Percentiles rank a stretch among this genome's conserved stretches.
Conservation (phyloP, 2,797 vertebrate species). For the Hypotaenidia okinawae region DNA sequence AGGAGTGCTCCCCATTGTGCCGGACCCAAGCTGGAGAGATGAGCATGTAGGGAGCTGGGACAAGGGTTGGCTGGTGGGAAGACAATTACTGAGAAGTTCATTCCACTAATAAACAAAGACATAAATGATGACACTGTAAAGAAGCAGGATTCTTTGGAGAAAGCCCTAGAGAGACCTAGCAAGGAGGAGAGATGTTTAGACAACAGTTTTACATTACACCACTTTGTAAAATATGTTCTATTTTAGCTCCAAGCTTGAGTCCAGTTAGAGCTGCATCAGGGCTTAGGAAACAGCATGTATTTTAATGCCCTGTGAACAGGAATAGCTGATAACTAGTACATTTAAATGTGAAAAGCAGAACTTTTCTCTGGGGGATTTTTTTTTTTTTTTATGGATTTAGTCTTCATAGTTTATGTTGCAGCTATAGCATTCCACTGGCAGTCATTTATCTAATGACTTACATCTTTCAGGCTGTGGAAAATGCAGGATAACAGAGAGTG, state of each 20-base stretch:
- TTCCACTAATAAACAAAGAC: slow-evolving; percentile 68
- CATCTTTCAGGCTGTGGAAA: slow-evolving; percentile 48
- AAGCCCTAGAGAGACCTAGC: slow-evolving; percentile 50
- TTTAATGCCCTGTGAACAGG: slow-evolving; percentile 73
- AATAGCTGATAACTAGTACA: slow-evolving; percentile 72
- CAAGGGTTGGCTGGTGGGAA: slow-evolving; percentile 15
- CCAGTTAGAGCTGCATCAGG: slow-evolving; percentile 56
- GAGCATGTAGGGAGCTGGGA: slow-evolving; percentile 34
- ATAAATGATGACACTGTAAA: slow-evolving; percentile 36
- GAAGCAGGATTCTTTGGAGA: slow-evolving; percentile 23
- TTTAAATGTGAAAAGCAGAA: slow-evolving; percentile 77
- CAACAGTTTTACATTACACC: slow-evolving; percentile 67
- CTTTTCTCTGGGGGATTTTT: slow-evolving; percentile 58
- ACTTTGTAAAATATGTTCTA: slow-evolving; percentile 68
- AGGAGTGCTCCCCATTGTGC: slow-evolving; percentile 31
- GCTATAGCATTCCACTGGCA: slow-evolving; percentile 54
- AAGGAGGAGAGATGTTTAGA: slow-evolving; percentile 57
- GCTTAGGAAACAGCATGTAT: slow-evolving; percentile 69
- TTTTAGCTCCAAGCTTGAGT: slow-evolving; percentile 70
- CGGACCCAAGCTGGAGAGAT: slow-evolving; percentile 26
- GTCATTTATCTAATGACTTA: slow-evolving; percentile 65
- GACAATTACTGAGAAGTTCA: slow-evolving; percentile 43
- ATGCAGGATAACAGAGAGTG: background rate
- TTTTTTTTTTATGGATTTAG: slow-evolving; percentile 66
- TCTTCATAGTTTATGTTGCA: slow-evolving; percentile 65